A percentile compares a stretch with the other conserved stretches of the same genome.
Conservation (phyloP, 2,888 invertebrate species). For the Sarcophaga carnaria region DNA sequence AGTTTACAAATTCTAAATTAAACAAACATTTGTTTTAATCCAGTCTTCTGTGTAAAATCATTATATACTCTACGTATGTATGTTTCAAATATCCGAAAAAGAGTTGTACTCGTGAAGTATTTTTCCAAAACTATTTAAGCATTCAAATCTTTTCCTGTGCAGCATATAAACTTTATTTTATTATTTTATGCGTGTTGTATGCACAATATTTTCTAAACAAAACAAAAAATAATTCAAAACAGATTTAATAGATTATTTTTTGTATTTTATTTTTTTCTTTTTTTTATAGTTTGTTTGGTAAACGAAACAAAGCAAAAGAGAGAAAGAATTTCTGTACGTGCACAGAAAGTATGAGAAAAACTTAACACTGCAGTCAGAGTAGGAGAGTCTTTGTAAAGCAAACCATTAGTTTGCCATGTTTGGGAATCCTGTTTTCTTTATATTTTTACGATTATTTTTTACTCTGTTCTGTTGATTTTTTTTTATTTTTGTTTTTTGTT, state of each 20-base stretch:
- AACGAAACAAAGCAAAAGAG: background rate
- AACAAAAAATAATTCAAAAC: background rate
- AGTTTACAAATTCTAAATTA: no score
- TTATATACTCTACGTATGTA: background rate
- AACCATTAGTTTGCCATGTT: conserved; percentile 21
- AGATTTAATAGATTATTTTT: background rate
- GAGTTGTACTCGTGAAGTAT: no score
- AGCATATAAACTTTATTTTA: background rate
- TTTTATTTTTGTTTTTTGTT: background rate
- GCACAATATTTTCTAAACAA: no score
- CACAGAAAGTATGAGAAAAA: background rate
- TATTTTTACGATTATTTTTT: background rate
- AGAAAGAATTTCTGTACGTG: background rate
- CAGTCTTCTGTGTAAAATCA: background rate
- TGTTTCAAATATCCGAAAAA: no score
- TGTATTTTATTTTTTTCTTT: no score
- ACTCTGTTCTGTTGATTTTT: background rate
- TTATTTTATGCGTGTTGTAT: background rate
- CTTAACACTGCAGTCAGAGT: background rate
- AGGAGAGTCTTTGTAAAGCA: background rate
- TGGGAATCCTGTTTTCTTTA: conserved; percentile 23
- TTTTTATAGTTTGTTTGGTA: background rate
- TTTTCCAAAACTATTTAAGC: background rate
- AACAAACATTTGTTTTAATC: no score
- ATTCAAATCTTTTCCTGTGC: background rate